These are phyloP conservation scores for Exocentrus adspersus DNA, from an alignment of 2,888 invertebrate genomes.

Conservation along the genomic window DNA sequence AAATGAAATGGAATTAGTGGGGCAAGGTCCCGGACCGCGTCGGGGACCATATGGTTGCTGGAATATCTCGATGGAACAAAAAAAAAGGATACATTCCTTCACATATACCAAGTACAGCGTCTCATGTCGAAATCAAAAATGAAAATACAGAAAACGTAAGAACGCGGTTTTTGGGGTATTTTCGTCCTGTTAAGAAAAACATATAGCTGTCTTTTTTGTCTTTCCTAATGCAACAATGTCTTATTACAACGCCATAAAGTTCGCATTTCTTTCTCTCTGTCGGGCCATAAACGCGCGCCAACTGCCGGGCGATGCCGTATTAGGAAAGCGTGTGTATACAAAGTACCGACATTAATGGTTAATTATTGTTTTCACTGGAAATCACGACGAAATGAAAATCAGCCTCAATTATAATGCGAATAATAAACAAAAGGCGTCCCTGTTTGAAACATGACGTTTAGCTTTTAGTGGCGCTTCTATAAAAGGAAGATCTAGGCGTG, in stretches of 20 bases:
- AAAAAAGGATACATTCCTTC: no score
- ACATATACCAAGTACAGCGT: no score
- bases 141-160: no score
- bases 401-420: background rate
- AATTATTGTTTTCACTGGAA: slow-evolving; percentile 9
- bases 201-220: background rate
- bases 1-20: background rate
- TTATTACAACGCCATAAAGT: background rate
- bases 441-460: background rate
- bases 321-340: background rate
- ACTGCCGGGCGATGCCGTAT: background rate
- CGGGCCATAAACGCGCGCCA: background rate
- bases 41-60: background rate
- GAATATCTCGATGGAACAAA: background rate
- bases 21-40: background rate
- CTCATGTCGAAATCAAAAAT: no score
- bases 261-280: background rate
- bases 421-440: background rate
- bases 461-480: background rate
- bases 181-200: no score
- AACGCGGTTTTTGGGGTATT: no score
- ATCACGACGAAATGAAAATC: slow-evolving; percentile 1
- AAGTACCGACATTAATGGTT: slow-evolving; percentile 1
- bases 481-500: background rate
- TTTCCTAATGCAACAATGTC: background rate